Base-by-base conservation (phyloP, 2,888 invertebrate genomes). In the Calephelis perditalis region DNA sequence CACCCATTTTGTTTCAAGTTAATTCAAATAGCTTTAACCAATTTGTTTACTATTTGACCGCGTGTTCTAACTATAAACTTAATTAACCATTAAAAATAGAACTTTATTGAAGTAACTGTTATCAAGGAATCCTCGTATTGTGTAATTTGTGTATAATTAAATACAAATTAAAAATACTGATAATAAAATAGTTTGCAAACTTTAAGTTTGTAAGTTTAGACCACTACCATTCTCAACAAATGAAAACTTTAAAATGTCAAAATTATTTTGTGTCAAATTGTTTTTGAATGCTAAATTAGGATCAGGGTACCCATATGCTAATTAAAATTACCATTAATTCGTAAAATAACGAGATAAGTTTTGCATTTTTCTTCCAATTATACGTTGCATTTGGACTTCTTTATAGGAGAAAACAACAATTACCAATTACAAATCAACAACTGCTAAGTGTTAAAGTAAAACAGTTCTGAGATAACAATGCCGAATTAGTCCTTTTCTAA, bases 241-340 rank as follows among this genome's bases (percentile, higher is more conserved):
- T 77, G 79, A 77, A 81, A 84, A 82, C 78, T 81, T 75, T 73
- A 65, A 76, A 84, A 76, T 84, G 10, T 10, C 26, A 26, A 49
- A 26, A 35, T 40, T 7, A 40, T 40, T 8, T 7, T 6, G 5
- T 40, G 40, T 40, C 40, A 40, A 40, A 40, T 40, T 40, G 40
- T 40, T 40, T 40, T 40, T 40, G 8, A 8, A 40, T 40, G 4
- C 26, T 40, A 40, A 7, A 40, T 40, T 40, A 7, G 8, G 40
- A 40, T 40, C 40, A 40, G 40, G 40, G 40, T 40, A 40, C 4
- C 40, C 40, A 40, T 6, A 4, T 40, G 40, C 40, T 7, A 7
- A 40, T 40, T 40, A 6, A 40, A 40, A 40, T 40, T 40, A 40
- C 40, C 40, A 4, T 40, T 6, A 6, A 40, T 40, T 40, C 40